Conservation (phyloP, 2,113 vertebrate genomes). For the Etia nguti region DNA sequence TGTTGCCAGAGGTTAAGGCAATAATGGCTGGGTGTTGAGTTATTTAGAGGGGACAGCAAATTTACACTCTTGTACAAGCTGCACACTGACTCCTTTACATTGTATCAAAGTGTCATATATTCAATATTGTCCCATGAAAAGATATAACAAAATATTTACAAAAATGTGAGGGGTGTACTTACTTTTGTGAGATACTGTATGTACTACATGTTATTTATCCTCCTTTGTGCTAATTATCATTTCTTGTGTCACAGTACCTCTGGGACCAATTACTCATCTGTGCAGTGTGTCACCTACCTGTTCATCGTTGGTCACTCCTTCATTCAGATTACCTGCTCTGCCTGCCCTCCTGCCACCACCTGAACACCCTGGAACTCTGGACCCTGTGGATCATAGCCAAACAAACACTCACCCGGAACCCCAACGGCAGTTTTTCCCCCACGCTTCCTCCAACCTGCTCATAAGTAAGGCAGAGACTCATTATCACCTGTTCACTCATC, state of each 20-base stretch:
- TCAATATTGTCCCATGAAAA: no score
- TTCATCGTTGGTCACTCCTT: neutral
- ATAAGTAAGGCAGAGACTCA: neutral
- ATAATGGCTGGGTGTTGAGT: no score
- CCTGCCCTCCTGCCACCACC: neutral
- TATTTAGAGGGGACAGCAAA: no score
- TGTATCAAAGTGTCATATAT: no score
- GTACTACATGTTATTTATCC: no score
- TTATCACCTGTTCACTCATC: neutral
- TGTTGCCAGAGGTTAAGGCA: no score
- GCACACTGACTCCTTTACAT: no score
- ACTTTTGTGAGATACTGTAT: no score
- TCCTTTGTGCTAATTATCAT: neutral
- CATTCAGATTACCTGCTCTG: neutral
- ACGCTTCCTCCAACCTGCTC: neutral
- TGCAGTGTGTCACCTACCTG: neutral
- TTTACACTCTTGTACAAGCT: no score
- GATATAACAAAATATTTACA: no score
- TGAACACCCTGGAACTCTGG: neutral
- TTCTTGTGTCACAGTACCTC: neutral
- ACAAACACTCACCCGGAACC: neutral
- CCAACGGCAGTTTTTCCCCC: fast-evolving
- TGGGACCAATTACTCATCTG: neutral
- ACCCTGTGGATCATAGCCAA: neutral
- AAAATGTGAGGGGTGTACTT: no score